phyloP scores from a whole-genome alignment of 2,797 vertebrate genomes.

The Myotis daubentonii region DNA sequence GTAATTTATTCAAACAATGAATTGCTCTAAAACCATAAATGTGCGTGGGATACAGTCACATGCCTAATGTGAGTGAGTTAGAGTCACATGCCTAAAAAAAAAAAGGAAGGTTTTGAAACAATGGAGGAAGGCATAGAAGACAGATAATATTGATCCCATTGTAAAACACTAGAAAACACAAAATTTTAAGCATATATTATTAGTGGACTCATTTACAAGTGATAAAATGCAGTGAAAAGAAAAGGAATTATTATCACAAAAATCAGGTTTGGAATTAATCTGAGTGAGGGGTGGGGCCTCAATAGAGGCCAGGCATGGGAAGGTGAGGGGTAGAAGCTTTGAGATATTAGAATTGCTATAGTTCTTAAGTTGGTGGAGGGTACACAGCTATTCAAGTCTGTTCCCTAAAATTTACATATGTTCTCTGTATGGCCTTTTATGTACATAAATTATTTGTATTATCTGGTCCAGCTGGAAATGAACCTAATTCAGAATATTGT shows the following conservation, averaged over 20 bases:
- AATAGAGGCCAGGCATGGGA: not conserved
- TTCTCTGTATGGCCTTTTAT: not conserved
- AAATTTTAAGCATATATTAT: not conserved
- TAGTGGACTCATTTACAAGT: not conserved
- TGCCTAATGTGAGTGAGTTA: not conserved
- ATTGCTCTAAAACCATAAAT: not conserved
- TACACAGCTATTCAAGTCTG: not conserved
- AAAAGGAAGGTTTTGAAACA: not conserved
- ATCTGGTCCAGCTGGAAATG: not conserved
- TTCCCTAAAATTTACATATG: not conserved
- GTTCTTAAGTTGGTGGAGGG: not conserved
- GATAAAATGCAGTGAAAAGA: not conserved
- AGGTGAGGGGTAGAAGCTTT: accelerated
- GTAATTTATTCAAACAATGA: not conserved
- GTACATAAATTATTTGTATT: not conserved
- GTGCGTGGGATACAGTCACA: not conserved
- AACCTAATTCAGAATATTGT: not conserved
- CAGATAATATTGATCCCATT: not conserved
- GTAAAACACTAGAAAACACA: not conserved
- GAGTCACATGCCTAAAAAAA: too few species aligned
- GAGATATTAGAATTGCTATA: not conserved
- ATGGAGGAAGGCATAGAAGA: not conserved
- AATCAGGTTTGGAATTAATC: not conserved
- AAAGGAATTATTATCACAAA: not conserved
- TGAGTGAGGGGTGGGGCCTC: not conserved